These are phyloP conservation scores for Leucozona laternaria DNA, from an alignment of 2,888 invertebrate species.

Conservation along the genomic window DNA sequence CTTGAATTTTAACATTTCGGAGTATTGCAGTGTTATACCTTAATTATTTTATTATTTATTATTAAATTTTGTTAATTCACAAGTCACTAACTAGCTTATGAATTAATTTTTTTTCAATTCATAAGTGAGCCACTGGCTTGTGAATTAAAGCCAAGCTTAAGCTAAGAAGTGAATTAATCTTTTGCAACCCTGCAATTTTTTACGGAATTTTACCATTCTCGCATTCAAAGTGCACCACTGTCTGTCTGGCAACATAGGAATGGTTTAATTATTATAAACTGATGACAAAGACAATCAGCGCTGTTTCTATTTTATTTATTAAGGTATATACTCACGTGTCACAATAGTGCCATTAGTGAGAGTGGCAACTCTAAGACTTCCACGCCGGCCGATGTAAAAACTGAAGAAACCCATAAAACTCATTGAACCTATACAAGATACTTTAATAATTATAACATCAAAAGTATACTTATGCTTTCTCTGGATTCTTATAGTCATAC, in stretches of 20 bases:
- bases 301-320: neutral
- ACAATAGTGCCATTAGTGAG: conserved; percentile 1
- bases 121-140: too few species aligned
- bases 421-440: conserved; percentile 14
- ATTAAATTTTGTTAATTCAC: too few species aligned
- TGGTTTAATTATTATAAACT: neutral
- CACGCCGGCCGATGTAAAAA: neutral
- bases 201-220: too few species aligned
- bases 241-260: neutral
- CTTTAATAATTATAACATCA: neutral
- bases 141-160: too few species aligned
- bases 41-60: too few species aligned
- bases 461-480: conserved; percentile 41
- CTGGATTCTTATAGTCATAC: conserved; percentile 5
- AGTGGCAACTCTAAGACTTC: neutral
- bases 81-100: too few species aligned
- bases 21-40: too few species aligned
- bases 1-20: too few species aligned
- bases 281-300: neutral
- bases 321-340: neutral
- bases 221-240: too few species aligned
- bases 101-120: too few species aligned
- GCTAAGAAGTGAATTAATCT: too few species aligned
- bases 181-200: too few species aligned
- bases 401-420: conserved; percentile 10